Evolutionary conservation across 2,888 invertebrate species (phyloP), one percentile per base, ranked within the genome.

Genomic region (Smittia aterrima): DNA sequence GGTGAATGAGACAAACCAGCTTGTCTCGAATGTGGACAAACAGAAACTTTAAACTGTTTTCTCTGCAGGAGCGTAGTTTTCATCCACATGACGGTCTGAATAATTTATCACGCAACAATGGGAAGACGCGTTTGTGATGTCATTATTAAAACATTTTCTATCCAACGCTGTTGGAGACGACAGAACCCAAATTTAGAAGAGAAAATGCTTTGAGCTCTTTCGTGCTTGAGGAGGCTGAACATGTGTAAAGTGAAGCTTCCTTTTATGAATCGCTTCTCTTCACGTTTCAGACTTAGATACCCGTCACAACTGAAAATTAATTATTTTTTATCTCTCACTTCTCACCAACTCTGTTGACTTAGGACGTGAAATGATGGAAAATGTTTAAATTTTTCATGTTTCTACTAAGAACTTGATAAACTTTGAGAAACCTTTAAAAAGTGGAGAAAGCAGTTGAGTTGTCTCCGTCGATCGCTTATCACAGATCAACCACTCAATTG

Each of bases 131-230:
- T 13, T 62, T 62, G 22, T 62, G 58, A 62, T 62, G 58, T 62
- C 58, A 62, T 62, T 62, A 62, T 62, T 62, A 62, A 62, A 62
- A 62, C 58, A 62, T 62, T 62, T 62, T 62, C 22, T 62, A 20
- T 62, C 58, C 24, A 11, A 24, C 20, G 47, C 47, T 47, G 53
- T n/a, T 47, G 53, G 53, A 18, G 53, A 47, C 47, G 47, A 47
- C n/a, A 47, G n/a, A n/a, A 47, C 11, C 47, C 4, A 47, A 11
- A 32, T 6, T 9, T 38, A 38, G n/a, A 11, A 47, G 11, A 47
- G 16, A 47, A 47, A 47, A n/a, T 4, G n/a, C 11, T 47, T 18
- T 18, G n/a, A 47, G n/a, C 53, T 32, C 9, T 32, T 32, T 3
- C 32, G 32, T 32, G 32, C 32, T 32, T 9, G 32, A 32, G 32